These are phyloP conservation scores for Sussaba pulchella DNA, from an alignment of 2,888 invertebrate genomes.

Conservation along the genomic window DNA sequence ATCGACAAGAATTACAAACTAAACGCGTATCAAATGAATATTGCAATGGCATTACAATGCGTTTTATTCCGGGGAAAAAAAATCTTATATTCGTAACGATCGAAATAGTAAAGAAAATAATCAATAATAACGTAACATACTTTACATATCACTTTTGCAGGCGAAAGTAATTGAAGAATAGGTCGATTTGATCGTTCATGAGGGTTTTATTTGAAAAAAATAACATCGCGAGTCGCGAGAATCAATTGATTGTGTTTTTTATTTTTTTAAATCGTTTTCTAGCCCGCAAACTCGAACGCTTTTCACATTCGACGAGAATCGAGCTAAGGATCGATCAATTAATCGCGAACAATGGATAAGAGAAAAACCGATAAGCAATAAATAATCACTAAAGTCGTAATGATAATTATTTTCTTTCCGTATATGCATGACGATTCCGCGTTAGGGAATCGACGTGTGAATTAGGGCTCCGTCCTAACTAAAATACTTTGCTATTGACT, in stretches of 20 bases:
- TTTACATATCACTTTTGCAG: constrained; percentile 70
- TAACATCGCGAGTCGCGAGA: constrained; percentile 16
- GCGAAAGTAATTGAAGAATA: constrained; percentile 66
- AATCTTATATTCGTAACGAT: constrained; percentile 35
- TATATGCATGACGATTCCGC: constrained; percentile 56
- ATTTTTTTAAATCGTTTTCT: too few relatives aligned
- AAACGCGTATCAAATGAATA: constrained; percentile 5
- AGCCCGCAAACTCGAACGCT: constrained; percentile 19
- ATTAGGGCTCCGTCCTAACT: constrained; percentile 56
- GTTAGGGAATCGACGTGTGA: constrained; percentile 56
- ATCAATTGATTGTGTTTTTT: constrained; percentile 21
- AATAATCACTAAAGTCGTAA: constrained; percentile 30
- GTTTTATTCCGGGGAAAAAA: too few relatives aligned
- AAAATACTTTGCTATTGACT: constrained; percentile 56
- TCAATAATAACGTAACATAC: constrained; percentile 25
- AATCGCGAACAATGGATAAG: not conserved
- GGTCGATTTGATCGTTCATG: constrained; percentile 17
- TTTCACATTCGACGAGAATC: constrained; percentile 33
- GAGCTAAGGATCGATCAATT: constrained; percentile 23
- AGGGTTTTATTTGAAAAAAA: not conserved
- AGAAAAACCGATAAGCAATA: constrained; percentile 3
- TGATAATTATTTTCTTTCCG: not conserved
- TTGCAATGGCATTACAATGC: too few relatives aligned
- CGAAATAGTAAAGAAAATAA: constrained; percentile 35
- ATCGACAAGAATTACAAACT: not conserved